phyloP scores from a whole-genome alignment of 1,140 invertebrate species.

The Notospermus geniculatus region DNA sequence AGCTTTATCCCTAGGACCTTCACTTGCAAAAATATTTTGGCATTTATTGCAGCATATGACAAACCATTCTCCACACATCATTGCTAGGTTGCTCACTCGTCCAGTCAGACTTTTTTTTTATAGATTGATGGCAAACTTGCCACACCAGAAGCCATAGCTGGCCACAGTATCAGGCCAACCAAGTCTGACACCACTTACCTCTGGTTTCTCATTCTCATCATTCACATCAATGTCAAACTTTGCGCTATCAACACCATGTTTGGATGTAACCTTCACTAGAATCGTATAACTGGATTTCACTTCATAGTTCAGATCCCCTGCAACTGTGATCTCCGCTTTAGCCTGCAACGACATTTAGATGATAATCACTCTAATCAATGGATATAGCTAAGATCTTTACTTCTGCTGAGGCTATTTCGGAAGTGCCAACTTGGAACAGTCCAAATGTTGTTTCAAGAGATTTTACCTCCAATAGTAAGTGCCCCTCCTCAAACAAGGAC shows the following conservation, averaged over 20 bases:
- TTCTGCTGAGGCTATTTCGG: neutral
- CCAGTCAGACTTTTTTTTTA: too few relatives aligned
- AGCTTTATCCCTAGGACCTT: too few relatives aligned
- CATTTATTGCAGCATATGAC: too few relatives aligned
- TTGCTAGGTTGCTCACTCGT: too few relatives aligned
- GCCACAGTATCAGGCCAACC: too few relatives aligned
- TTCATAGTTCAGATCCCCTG: neutral
- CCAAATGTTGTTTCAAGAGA: neutral
- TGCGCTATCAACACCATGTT: neutral
- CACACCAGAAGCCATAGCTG: too few relatives aligned
- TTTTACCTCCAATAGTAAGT: neutral
- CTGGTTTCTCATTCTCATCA: neutral
- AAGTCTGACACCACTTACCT: too few relatives aligned
- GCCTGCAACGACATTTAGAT: neutral
- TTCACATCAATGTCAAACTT: neutral
- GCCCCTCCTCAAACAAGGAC: neutral
- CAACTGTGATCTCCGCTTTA: neutral
- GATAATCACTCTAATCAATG: neutral
- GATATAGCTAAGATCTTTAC: neutral
- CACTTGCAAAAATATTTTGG: too few relatives aligned
- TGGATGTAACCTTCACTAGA: neutral
- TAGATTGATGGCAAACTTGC: too few relatives aligned
- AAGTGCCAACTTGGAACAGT: neutral
- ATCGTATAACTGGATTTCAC: neutral
- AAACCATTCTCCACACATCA: too few relatives aligned